Base-by-base conservation (phyloP, 2,113 vertebrate species). In the Dromaius novaehollandiae region DNA sequence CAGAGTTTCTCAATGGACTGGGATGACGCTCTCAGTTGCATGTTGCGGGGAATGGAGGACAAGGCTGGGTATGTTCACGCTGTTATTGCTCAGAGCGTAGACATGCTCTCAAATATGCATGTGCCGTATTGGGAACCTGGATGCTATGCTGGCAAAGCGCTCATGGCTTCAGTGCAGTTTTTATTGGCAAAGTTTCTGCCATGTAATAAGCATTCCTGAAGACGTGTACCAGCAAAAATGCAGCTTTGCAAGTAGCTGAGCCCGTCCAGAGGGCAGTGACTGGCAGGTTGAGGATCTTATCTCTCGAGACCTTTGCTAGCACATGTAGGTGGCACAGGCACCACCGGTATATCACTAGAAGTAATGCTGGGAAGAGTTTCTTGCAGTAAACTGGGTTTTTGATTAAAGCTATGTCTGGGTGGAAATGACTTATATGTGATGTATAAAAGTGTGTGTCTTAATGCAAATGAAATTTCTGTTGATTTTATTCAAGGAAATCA, bases 121-220 rank as follows among this genome's bases (percentile, higher is more conserved):
- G 1, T 12, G 30, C 63, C 8, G 71, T 13, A 34, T 53, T 80
- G 14, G 89, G 87, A 82, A 88, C 89, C 68, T 28, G 79, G 69
- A 60, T 79, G 83, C 55, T 70, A 42, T 15, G 25, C 70, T 83
- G 79, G 75, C 70, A 73, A 44, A 82, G 77, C 0, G 0, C 82
- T 91, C 63, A 3, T 9, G 40, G 82, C 71, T 70, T 86, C 88
- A 74, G 1, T 19, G 32, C 82, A 56, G 40, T 61, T 94, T 89
- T 91, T 73, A 30, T 34, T 79, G 87, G 82, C 82, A 77, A 8
- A 38, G 66, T 95, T 93, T 91, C 71, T 88, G 24, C 64, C n/a
- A 60, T 44, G 68, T 58, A 81, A 91, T 86, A 95, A 96, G 88
- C 76, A 88, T 17, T 82, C 64, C 63, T 87, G 88, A 66, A 75